Evolutionary conservation across 92 coral and sea anemone genomes (phyloP), one percentile per base, ranked within the genome.

Genomic region (Actinernus sp.): DNA sequence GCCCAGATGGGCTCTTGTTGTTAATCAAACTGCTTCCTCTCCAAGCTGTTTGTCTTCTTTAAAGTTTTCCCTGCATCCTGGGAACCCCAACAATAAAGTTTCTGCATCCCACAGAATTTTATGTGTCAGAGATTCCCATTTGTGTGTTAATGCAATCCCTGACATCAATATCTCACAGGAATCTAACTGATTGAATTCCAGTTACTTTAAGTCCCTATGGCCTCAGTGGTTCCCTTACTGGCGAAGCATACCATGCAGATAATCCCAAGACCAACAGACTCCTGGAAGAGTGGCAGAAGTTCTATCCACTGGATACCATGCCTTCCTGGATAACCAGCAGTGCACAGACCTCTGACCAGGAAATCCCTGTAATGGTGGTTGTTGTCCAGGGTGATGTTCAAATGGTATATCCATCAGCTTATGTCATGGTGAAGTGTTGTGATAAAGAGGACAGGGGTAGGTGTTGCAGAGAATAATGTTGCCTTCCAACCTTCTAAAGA

Each of bases 391-490:
- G 83, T 29, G 97, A 84, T 12, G 74, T 65, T 28, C 88, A 83
- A 55, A 87, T 94, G 95, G 79, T 88, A 73, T 94, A 88, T 55
- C 98, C 98, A 20, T 87, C 98, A 26, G 72, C 84, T 10, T 87
- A 94, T 36, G 85, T 94, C 20, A 75, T 91, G 83, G 88, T 87
- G 3, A 78, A 85, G 0, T 61, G 61, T 4, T 66, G 58, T 39
- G 73, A 63, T 26, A n/a, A n/a, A n/a, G 67, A 81, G 7, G 65
- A 46, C 36, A 31, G 20, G 19, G 68, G 64, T 73, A 49, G 44
- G 62, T 55, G n/a, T n/a, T n/a, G n/a, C n/a, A n/a, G n/a, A n/a
- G n/a, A n/a, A n/a, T n/a, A n/a, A n/a, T n/a, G n/a, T n/a, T n/a
- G n/a, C n/a, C n/a, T n/a, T n/a, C n/a, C n/a, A n/a, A n/a, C n/a